These are phyloP conservation scores for Drosophila persimilis DNA, from an alignment of 1,140 invertebrate genomes.

Conservation along the genomic window DNA sequence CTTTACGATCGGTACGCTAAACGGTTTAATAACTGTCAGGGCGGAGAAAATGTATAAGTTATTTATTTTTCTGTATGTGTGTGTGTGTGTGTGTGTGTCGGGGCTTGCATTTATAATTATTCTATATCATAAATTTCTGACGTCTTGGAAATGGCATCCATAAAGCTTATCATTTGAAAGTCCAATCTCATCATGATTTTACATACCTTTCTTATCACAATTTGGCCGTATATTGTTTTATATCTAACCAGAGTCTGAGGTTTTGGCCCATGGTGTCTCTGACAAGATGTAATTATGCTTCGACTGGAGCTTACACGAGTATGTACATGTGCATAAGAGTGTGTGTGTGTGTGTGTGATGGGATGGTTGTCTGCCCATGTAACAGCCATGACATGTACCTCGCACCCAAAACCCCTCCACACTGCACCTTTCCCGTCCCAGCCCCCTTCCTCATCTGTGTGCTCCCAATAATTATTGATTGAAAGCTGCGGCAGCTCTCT, in stretches of 20 bases:
- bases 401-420: background rate
- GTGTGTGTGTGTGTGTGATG: too few relatives aligned
- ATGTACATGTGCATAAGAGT: too few relatives aligned
- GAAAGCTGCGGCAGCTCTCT: conserved; percentile 3
- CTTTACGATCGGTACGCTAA: conserved; percentile 15
- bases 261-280: too few relatives aligned
- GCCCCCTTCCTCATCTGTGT: background rate
- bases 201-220: background rate
- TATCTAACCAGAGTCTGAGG: background rate
- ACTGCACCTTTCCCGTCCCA: background rate
- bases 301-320: too few relatives aligned
- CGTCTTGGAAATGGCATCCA: background rate
- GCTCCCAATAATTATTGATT: conserved; percentile 39
- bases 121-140: background rate
- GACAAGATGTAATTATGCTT: too few relatives aligned
- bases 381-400: conserved; percentile 27
- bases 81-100: background rate
- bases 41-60: conserved; percentile 16
- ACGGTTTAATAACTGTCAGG: conserved; percentile 19
- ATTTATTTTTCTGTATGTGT: background rate
- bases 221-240: background rate
- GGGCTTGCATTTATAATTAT: background rate
- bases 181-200: conserved; percentile 6
- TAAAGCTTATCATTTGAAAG: conserved; percentile 15
- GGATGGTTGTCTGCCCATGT: conserved; percentile 12